phyloP scores from a whole-genome alignment of 92 coral and sea anemone species.

The Phenganax stokvisi region DNA sequence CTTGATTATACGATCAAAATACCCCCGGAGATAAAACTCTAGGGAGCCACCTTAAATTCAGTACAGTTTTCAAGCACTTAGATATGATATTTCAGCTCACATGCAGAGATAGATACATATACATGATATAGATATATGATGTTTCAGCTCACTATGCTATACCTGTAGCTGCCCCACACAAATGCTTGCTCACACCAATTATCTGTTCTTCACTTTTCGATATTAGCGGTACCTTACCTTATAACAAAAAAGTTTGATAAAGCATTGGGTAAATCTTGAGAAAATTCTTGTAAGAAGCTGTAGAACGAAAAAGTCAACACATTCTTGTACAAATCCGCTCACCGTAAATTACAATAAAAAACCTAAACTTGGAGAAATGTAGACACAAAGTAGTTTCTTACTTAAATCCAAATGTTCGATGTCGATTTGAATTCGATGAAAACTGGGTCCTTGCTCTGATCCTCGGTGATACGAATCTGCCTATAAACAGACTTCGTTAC shows the following conservation, averaged over 20 bases:
- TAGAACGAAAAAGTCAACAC: too few relatives aligned
- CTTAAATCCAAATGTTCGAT: constrained; percentile 88
- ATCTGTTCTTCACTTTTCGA: constrained; percentile 45
- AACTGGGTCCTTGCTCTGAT: constrained; percentile 78
- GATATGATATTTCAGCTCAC: not conserved
- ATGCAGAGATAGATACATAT: not conserved
- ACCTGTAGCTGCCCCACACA: constrained; percentile 97
- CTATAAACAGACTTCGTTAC: constrained; percentile 35
- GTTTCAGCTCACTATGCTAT: not conserved
- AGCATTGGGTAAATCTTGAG: too few relatives aligned
- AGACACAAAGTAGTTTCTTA: constrained; percentile 28
- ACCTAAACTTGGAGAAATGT: not conserved
- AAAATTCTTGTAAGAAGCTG: too few relatives aligned
- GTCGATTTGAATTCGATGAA: constrained; percentile 74
- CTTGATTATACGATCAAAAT: too few relatives aligned
- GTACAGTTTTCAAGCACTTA: too few relatives aligned
- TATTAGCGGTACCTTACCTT: constrained; percentile 70
- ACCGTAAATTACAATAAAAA: not conserved
- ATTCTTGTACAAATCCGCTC: too few relatives aligned
- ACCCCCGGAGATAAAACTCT: too few relatives aligned
- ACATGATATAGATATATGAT: not conserved
- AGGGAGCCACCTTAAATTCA: too few relatives aligned
- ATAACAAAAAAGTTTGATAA: not conserved
- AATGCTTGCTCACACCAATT: constrained; percentile 82
- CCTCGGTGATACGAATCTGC: constrained; percentile 85